Evolutionary conservation across 2,113 vertebrate genomes (phyloP), one percentile per base, ranked within the genome.

Genomic region (Calyptommatus sinebrachiatus): DNA sequence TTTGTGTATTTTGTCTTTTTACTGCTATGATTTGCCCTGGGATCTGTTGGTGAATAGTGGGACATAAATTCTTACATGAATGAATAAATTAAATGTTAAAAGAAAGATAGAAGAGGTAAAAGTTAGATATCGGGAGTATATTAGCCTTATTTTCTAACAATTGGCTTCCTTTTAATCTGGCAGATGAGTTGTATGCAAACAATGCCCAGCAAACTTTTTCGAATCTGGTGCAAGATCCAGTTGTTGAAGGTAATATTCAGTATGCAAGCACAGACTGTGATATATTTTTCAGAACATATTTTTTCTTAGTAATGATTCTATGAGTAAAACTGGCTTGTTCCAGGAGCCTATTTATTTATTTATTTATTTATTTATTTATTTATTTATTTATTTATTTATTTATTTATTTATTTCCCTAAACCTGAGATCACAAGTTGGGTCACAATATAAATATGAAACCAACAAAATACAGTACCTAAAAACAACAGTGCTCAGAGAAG

Each of bases 221-320:
- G 26, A 75, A 61, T 69, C 35, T 31, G 57, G 20, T n/a, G 11
- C 53, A 81, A 75, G 73, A 70, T 24, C 41, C 21, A 31, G 5
- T 70, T 81, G 66, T 41, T 62, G 79, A 81, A 76, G 79, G 79
- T 81, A 22, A 24, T 6, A 9, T 70, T 41, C 62, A 20, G 31
- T 66, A n/a, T 29, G 24, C 14, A 68, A 45, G 24, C 72, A 21
- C 10, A 73, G n/a, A 46, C 29, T 50, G 61, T 7, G 16, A 26
- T 29, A 69, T 28, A 8, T 16, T 28, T 71, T 75, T 10, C 41
- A 69, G 60, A 5, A 6, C 3, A 75, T 11, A 18, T 20, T 74
- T 20, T 73, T 46, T 18, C 50, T 46, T 8, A 69, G 53, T 57
- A 57, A 18, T 3, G 16, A 57, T 57, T 41, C 53, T 4, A 12